Conservation (phyloP, 2,113 vertebrate species). For the Phrynocephalus versicolor region DNA sequence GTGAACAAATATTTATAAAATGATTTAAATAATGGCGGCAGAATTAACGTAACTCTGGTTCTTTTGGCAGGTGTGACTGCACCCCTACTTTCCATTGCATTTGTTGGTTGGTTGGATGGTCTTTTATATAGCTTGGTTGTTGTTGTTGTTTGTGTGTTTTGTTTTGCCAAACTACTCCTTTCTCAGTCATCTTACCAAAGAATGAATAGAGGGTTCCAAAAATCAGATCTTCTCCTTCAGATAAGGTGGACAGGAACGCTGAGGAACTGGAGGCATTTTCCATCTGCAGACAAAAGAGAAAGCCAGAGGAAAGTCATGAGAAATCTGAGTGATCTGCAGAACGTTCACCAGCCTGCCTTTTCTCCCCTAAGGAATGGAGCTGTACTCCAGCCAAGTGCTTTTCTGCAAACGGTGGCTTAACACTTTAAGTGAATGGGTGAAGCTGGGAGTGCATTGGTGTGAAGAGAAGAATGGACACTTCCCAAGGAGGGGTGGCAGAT, state of each 20-base stretch:
- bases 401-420: not conserved
- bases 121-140: fast-evolving
- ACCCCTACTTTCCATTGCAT: not conserved
- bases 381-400: fast-evolving
- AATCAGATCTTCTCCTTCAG: constrained; percentile 79
- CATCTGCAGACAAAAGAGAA: constrained; percentile 74
- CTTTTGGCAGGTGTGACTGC: too few species aligned
- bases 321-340: fast-evolving
- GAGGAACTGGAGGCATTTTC: constrained; percentile 77
- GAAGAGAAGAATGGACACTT: not conserved
- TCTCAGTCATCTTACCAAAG: constrained; percentile 75
- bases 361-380: fast-evolving
- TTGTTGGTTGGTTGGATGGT: too few species aligned
- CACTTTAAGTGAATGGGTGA: not conserved
- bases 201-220: constrained; percentile 79
- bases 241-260: constrained; percentile 76
- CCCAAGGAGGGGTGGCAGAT: fast-evolving
- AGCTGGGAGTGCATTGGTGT: fast-evolving
- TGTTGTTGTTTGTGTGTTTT: not conserved
- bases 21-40: too few species aligned
- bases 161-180: not conserved
- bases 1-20: too few species aligned
- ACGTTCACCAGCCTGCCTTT: fast-evolving
- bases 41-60: too few species aligned
- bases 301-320: not conserved